These are phyloP conservation scores for Selene dorsalis DNA, from an alignment of 2,797 vertebrate species.

Conservation along the genomic window DNA sequence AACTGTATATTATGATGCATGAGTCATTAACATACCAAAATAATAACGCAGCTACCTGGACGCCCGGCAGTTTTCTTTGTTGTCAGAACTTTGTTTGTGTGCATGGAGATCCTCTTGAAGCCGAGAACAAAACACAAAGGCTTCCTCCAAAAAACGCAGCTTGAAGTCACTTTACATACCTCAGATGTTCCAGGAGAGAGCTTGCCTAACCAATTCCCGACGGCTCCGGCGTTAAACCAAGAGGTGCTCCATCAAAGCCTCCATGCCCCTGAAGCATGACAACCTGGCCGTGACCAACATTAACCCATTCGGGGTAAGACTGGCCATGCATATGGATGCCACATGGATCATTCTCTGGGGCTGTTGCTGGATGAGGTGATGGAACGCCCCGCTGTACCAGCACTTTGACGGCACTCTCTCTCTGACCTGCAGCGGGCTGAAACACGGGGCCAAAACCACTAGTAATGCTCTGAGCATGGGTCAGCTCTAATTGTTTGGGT, in stretches of 20 bases:
- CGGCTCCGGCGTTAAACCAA: constrained; percentile 31
- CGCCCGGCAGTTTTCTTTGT: not conserved
- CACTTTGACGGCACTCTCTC: constrained; percentile 20
- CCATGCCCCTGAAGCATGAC: constrained; percentile 33
- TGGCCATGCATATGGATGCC: constrained; percentile 56
- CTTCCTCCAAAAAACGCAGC: constrained; percentile 26
- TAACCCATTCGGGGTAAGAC: constrained; percentile 40
- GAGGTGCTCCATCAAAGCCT: constrained; percentile 60
- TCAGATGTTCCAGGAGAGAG: constrained; percentile 54
- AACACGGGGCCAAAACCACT: constrained; percentile 48
- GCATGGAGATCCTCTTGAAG: not conserved
- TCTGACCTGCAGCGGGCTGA: constrained; percentile 12
- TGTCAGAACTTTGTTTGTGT: constrained; percentile 1
- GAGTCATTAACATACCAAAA: not conserved
- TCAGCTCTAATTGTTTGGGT: constrained; percentile 72
- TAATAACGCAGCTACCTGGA: not conserved
- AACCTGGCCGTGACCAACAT: constrained; percentile 50
- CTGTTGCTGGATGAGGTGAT: constrained; percentile 45
- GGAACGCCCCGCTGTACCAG: constrained; percentile 47
- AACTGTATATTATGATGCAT: not conserved
- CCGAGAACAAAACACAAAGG: constrained; percentile 19
- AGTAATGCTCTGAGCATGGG: constrained; percentile 44
- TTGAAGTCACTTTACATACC: constrained; percentile 31
- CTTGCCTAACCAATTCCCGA: constrained; percentile 35
- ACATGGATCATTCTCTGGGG: constrained; percentile 47